Evolutionary conservation across 2,797 vertebrate genomes (phyloP), one percentile per base, ranked within the genome.

Genomic region (Manis crassicaudata): DNA sequence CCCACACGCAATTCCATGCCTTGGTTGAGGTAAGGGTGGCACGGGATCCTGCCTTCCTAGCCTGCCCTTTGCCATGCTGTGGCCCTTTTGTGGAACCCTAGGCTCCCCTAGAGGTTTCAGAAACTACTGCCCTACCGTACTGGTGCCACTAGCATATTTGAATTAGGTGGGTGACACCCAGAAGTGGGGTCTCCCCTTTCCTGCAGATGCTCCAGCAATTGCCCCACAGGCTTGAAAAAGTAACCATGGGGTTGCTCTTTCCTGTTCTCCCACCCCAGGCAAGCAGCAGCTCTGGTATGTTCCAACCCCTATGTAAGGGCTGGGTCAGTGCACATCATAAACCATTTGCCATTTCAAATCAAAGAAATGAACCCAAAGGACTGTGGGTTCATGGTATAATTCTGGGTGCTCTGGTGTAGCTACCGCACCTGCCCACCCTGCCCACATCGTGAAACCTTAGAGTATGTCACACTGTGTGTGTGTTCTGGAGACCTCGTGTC

Each of bases 281-380:
- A 9, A 50, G 73, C 40, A 10, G 7, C 25, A 23, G 29, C 27
- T 58, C 70, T 58, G 35, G 58, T 79, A 54, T 32, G 18, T 56
- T 81, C 25, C 32, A 37, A 5, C 56, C 56, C 12, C 11, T 27
- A 35, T 7, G 14, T 37, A 32, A 87, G 60, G 29, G 29, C 80
- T 67, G 32, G 63, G 54, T 83, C 52, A 75, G 0, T 14, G 50
- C 52, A 62, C 16, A 32, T 5, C 17, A 37, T 52, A 70, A 94
- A 79, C 18, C 50, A 50, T 76, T 65, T 32, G 9, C 63, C 77
- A 72, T 80, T 68, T 96, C 8, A 23, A 67, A 77, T 73, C 46
- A 56, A 54, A 82, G 70, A 73, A 87, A 68, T 25, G 18, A 16
- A 4, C 65, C 52, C 70, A 50, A 29, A 50, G 50, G 77, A 70